phyloP scores from a whole-genome alignment of 1,140 invertebrate species.

The Drosophila saltans region DNA sequence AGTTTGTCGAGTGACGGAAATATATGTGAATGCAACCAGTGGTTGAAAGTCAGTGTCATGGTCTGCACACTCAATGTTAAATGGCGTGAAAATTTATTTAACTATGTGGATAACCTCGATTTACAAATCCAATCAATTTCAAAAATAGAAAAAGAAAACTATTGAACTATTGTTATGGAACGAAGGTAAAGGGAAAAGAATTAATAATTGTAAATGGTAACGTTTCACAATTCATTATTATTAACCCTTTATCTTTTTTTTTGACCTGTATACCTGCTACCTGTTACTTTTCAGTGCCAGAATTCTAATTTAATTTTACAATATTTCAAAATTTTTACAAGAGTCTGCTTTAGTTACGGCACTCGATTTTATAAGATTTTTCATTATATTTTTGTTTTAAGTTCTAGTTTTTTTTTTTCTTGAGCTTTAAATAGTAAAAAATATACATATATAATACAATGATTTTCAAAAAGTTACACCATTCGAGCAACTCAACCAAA shows the following conservation, averaged over 20 bases:
- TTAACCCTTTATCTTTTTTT: background rate
- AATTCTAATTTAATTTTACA: no score
- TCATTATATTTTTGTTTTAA: background rate
- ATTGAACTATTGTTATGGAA: background rate
- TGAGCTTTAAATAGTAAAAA: background rate
- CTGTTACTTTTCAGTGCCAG: no score
- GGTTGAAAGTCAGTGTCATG: slow-evolving; percentile 19
- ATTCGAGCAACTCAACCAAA: background rate
- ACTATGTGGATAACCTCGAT: background rate
- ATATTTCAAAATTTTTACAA: no score
- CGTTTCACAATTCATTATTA: background rate
- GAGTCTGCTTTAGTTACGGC: no score
- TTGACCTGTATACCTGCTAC: no score
- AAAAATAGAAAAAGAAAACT: background rate
- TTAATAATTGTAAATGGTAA: background rate
- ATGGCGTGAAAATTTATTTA: slow-evolving; percentile 10
- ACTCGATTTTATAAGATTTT: background rate
- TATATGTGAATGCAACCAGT: slow-evolving; percentile 14
- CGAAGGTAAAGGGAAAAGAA: background rate
- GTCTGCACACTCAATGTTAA: slow-evolving; percentile 11
- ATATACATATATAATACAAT: background rate
- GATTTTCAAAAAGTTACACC: background rate
- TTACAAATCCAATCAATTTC: background rate
- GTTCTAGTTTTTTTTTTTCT: background rate
- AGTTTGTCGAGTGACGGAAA: slow-evolving; percentile 14